These are phyloP conservation scores for Nomada hirtipes DNA, from an alignment of 2,888 invertebrate genomes.

Conservation along the genomic window DNA sequence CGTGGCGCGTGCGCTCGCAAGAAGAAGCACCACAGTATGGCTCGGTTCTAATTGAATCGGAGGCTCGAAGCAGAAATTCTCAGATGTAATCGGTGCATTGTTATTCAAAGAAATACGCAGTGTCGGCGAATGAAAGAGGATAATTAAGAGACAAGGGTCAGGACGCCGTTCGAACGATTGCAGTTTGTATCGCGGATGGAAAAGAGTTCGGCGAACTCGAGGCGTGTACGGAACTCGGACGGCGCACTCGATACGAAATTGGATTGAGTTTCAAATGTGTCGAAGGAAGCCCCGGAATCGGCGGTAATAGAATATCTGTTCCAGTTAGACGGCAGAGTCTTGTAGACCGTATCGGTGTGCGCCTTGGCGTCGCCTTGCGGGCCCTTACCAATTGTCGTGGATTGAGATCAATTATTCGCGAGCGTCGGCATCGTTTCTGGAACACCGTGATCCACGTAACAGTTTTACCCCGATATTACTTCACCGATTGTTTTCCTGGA, in stretches of 20 bases:
- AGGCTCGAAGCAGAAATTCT: no score
- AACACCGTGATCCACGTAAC: conserved; percentile 27
- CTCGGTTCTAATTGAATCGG: neutral
- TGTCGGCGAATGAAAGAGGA: neutral
- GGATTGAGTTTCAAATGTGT: conserved; percentile 79
- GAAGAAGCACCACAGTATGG: neutral
- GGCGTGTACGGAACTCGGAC: conserved; percentile 60
- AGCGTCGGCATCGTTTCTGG: conserved; percentile 44
- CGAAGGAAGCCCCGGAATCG: conserved; percentile 76
- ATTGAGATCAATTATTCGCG: conserved; percentile 63
- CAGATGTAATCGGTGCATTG: no score
- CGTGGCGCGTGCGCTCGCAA: conserved; percentile 7
- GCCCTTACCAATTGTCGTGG: conserved; percentile 29
- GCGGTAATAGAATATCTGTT: conserved; percentile 71
- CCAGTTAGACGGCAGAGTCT: conserved; percentile 63
- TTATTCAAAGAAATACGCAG: neutral
- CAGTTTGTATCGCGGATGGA: neutral
- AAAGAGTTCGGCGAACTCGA: conserved; percentile 62
- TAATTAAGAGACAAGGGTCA: neutral
- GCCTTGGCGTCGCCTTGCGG: conserved; percentile 63
- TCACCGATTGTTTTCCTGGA: conserved; percentile 1
- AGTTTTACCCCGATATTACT: neutral
- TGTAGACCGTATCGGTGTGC: conserved; percentile 46
- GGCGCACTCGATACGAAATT: conserved; percentile 73
- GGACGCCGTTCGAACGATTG: neutral